Evolutionary conservation across 2,888 invertebrate species (phyloP), one percentile per base, ranked within the genome.

Genomic region (Liposcelis brunnea): DNA sequence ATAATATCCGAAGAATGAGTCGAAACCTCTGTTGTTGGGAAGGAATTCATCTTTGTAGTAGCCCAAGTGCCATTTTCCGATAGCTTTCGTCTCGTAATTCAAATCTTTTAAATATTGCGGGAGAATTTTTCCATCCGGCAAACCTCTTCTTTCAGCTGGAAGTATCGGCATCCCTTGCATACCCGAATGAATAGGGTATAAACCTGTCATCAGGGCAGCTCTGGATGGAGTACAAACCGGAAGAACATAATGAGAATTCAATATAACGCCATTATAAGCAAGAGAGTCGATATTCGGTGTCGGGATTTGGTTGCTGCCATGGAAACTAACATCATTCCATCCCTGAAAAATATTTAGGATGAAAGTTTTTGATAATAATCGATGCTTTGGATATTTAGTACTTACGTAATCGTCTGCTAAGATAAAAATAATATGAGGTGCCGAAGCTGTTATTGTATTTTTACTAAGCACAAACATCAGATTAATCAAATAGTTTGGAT

Each of bases 51-150:
- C 67, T 45, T 70, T 68, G 50, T 75, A 77, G 67, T 78, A 84
- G 2, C 91, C 91, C 48, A 91, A 71, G 59, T 84, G 81, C 91
- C 91, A 93, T 67, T 93, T 93, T 15, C 93, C 93, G 8, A 93
- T 72, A 21, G 86, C 69, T 59, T 85, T 79, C 0, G 87, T 87
- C 6, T 66, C 62, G 62, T 91, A 93, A 1, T 84, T 86, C 5
- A 68, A 58, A 14, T 66, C 62, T 51, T 61, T 64, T 45, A 84
- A 66, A 50, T 78, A 71, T 61, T 82, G 69, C 0, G 89, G 81
- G 52, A 89, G 62, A 1, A 84, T 62, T 48, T 71, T 77, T 49
- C 76, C 74, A 2, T 77, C 57, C 0, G 79, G 76, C n/a, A 90
- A 61, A 2, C 80, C 79, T 57, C 78, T 74, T 1, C 79, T 78